Base-by-base conservation (phyloP, 2,797 vertebrate genomes). In the Poeciliopsis infans region DNA sequence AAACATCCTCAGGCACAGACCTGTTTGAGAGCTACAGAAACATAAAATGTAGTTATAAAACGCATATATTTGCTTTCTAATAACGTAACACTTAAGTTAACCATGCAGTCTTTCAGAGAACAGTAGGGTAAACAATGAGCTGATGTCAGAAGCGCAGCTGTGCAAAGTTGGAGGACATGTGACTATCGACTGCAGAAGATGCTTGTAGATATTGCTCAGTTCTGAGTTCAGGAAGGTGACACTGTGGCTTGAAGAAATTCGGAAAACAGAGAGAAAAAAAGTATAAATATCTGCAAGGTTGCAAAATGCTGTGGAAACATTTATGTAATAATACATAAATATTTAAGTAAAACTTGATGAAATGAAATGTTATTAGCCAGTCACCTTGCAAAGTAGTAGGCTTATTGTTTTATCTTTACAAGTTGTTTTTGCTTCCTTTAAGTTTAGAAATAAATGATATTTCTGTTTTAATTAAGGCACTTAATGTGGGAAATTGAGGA, bases 131-230 rank as follows among this genome's bases (percentile, higher is more conserved):
- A 28, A 45, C 8, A 69, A 45, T n/a, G 66, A 69, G 39, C 66
- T 69, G 41, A n/a, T 45, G 1, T 68, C 28, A 59, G 41, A 86
- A 36, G 18, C 2, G 16, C 5, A 47, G 73, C 43, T 43, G 45
- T 64, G 49, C 36, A 74, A 75, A 66, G 39, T 13, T 53, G 47
- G 71, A 64, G 53, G 68, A 41, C 28, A 51, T 76, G 39, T 43
- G 8, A 47, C 23, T 45, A 3, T 0, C 71, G 45, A 1, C 45
- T 15, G 55, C 73, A 47, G 39, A 25, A 68, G 36, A 41, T 33
- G 3, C 61, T 68, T 39, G 10, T 20, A 25, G 31, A 72, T 53
- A 33, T 31, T 47, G 59, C 23, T 64, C 25, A 76, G 47, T 33
- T 78, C 31, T 41, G 36, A 68, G 64, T 33, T 23, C 64, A 39